Evolutionary conservation across 2,113 vertebrate species (phyloP), one percentile per base, ranked within the genome.

Genomic region (Albula goreensis): DNA sequence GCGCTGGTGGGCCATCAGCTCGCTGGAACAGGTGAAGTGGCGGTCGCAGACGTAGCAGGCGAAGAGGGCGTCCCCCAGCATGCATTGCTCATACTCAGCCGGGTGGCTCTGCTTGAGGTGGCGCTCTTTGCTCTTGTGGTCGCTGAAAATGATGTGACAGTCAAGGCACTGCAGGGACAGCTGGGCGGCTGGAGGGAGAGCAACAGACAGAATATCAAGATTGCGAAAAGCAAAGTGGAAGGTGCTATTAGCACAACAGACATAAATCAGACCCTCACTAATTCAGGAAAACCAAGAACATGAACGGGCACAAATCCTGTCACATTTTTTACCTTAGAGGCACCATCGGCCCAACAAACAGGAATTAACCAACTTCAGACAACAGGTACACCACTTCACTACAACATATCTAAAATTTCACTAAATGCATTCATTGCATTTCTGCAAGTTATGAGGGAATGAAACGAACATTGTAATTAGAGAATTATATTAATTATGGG

Each of bases 1-100:
- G 9, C 97, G 96, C 85, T 97, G 97, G 88, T 99, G 97, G 8
- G 93, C 92, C 97, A 97, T 94, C 49, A 99, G 95, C 79, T 98
- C 92, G 0, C 94, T 93, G 0, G 97, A 97, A 90, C 96, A 97
- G 90, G 96, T 96, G 84, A 99, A 98, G 10, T 97, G 94, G 70
- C 95, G 96, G 80, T 97, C 97, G 0, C 97, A 99, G 5, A 97
- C 96, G 0, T 97, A 96, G 83, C 97, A 98, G 5, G 96, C 93
- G 63, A 98, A 97, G 1, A 95, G 94, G 0, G 96, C 91, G 3
- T 97, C 96, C 66, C 93, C 96, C 70, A 97, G 92, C 25, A 95
- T 94, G 90, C 90, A 91, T 41, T 95, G 92, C 86, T 95, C 94
- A 15, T 96, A 96, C 85, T 95, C 92, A 15, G 88, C 93, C 0